Conservation (phyloP, 2,113 vertebrate genomes). For the Paramormyrops kingsleyae region DNA sequence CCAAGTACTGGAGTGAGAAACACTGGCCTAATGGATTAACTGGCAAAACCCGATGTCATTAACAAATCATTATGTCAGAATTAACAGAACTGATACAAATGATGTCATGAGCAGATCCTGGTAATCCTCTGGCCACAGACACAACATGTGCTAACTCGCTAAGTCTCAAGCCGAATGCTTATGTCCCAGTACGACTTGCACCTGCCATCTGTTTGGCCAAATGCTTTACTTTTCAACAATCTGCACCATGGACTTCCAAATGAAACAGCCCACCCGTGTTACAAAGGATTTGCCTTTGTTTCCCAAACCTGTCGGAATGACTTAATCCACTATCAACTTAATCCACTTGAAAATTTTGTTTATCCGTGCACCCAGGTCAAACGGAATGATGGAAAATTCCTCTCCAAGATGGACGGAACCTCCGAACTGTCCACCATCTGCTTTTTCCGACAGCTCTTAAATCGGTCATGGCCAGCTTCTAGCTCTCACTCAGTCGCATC, state of each 20-base stretch:
- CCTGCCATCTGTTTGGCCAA: constrained; percentile 15
- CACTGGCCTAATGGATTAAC: background rate
- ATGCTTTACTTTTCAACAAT: background rate
- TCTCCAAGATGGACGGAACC: background rate
- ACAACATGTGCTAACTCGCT: background rate
- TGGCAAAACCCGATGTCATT: background rate
- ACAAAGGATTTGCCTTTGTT: background rate
- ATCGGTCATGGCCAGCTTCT: background rate
- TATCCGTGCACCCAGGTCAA: background rate
- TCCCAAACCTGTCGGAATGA: background rate
- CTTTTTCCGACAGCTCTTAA: background rate
- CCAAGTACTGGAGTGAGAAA: background rate
- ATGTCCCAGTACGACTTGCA: constrained; percentile 1
- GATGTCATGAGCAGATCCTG: constrained; percentile 4
- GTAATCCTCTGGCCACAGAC: background rate
- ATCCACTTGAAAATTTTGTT: background rate
- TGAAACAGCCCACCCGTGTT: background rate
- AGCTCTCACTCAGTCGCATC: background rate
- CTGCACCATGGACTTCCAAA: background rate
- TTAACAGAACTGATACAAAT: constrained; percentile 6
- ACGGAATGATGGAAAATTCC: background rate
- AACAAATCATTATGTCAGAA: background rate
- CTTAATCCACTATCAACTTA: background rate
- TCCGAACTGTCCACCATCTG: background rate
- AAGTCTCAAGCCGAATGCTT: background rate